A percentile compares a stretch with the other conserved stretches of the same genome.
These are phyloP conservation scores for Sebastes oblongus DNA, from an alignment of 2,797 vertebrate genomes.

Conservation along the genomic window DNA sequence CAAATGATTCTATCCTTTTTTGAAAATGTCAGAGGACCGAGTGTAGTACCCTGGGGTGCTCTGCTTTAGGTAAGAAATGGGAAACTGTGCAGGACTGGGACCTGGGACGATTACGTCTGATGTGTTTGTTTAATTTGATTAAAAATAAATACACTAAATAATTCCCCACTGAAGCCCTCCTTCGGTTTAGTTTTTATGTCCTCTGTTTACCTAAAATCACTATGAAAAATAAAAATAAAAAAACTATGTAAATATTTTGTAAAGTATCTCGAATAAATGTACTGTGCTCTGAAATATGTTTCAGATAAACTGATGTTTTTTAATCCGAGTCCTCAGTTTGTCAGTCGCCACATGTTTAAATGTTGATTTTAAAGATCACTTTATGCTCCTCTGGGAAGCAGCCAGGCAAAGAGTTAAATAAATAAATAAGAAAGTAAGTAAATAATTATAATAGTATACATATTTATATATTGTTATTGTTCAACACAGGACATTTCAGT, in stretches of 20 bases:
- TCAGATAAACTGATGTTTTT: conserved; percentile 72
- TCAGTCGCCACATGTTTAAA: neutral
- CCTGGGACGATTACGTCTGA: too few relatives aligned
- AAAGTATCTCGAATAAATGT: conserved; percentile 72
- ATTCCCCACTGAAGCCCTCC: neutral
- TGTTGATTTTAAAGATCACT: neutral
- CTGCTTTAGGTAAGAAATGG: neutral
- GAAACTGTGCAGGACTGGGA: conserved; percentile 5
- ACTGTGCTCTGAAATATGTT: conserved; percentile 64
- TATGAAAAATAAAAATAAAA: conserved; percentile 40
- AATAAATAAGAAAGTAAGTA: too few relatives aligned
- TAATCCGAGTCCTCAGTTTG: conserved; percentile 48
- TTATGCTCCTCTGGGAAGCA: too few relatives aligned
- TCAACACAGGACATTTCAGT: too few relatives aligned
- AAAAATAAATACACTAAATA: conserved; percentile 4
- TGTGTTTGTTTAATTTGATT: neutral
- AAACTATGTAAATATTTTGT: conserved; percentile 82
- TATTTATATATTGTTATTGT: too few relatives aligned
- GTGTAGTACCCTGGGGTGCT: conserved; percentile 2
- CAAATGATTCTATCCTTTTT: neutral
- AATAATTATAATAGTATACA: too few relatives aligned
- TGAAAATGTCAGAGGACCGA: conserved; percentile 15
- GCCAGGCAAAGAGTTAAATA: too few relatives aligned
- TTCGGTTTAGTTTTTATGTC: neutral
- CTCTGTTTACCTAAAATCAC: conserved; percentile 19